Evolutionary conservation across 1,140 invertebrate genomes (phyloP).

Genomic region (Thereuonema tuberculata): DNA sequence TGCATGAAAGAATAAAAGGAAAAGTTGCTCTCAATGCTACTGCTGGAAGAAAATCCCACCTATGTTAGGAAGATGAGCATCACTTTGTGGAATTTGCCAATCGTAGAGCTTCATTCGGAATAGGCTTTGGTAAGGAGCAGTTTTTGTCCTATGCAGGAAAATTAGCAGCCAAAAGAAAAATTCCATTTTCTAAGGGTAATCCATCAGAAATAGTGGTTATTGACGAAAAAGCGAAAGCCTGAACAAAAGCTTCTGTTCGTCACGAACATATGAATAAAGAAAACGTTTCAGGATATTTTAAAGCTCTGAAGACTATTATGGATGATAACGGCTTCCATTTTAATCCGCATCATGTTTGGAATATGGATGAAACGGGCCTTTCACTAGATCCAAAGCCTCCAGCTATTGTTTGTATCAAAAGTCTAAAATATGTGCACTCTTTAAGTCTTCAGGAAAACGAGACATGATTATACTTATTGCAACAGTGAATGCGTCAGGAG

Average conservation of each 20-base stretch:
- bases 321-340: background rate
- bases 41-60: background rate
- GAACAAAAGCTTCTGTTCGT: too few species aligned
- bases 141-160: conserved; percentile 1
- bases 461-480: conserved; percentile 9
- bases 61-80: background rate
- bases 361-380: conserved; percentile 1
- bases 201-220: too few species aligned
- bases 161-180: background rate
- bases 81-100: background rate
- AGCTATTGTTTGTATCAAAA: conserved; percentile 7
- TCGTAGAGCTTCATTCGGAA: background rate
- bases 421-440: background rate
- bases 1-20: background rate
- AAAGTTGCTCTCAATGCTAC: background rate
- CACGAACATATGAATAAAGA: background rate
- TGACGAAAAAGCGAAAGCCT: too few species aligned
- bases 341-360: background rate
- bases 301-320: background rate
- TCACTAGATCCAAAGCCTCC: background rate
- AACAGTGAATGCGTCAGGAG: background rate
- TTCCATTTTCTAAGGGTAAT: background rate
- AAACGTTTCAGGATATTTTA: background rate
- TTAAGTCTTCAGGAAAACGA: conserved; percentile 7
- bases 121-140: background rate